Evolutionary conservation across 1,140 invertebrate genomes (phyloP).

Genomic region (Onthophagus taurus): DNA sequence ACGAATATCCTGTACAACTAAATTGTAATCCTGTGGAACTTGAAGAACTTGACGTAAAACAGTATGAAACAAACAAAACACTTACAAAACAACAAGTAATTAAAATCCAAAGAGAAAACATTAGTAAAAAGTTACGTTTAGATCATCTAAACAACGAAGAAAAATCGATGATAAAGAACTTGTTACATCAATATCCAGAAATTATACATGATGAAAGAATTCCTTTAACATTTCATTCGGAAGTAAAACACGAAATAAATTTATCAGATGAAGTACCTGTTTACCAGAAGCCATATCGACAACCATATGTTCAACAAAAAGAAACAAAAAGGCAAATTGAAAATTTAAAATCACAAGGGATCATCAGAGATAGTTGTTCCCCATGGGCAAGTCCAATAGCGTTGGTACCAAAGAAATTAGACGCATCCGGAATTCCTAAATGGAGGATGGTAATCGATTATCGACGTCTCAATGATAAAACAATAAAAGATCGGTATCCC

Average conservation of each 20-base stretch:
- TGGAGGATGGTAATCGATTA: no score
- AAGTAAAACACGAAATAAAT: conserved; percentile 5
- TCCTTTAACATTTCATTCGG: neutral
- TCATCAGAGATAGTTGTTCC: conserved; percentile 16
- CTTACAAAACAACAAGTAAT: no score
- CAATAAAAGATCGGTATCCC: no score
- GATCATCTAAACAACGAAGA: conserved; percentile 1
- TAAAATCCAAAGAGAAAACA: neutral
- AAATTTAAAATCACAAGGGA: conserved; percentile 10
- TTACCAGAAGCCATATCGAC: conserved; percentile 7
- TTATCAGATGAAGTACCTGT: neutral
- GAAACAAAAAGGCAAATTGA: conserved; percentile 12
- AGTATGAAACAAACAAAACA: no score
- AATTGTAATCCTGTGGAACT: no score
- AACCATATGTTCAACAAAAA: neutral
- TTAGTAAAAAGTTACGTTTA: neutral
- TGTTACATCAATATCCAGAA: conserved; percentile 4
- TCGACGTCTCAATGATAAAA: no score
- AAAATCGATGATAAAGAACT: neutral
- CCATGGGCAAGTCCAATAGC: no score
- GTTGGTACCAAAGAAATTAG: no score
- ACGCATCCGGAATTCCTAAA: no score
- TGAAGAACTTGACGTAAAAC: no score
- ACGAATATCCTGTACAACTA: no score
- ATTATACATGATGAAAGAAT: conserved; percentile 5